Evolutionary conservation across 2,888 invertebrate species (phyloP), one percentile per base, ranked within the genome.

Genomic region (Chaetogeoica ovagalla): DNA sequence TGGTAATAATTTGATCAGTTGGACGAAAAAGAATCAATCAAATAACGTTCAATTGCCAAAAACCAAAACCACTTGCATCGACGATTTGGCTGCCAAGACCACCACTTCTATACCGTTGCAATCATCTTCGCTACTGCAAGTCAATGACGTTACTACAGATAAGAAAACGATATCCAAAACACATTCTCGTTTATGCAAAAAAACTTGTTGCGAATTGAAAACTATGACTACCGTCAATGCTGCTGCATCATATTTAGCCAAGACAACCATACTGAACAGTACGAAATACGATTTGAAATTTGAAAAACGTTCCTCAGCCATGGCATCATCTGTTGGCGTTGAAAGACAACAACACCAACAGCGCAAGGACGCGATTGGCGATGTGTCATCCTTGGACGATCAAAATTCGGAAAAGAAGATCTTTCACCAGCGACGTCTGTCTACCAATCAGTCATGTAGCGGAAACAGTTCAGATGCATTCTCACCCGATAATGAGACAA

Each of bases 401-500:
- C 59, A 55, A 19, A 74, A 48, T 23, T 70, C 81, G 2, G 81
- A 81, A 43, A 81, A 81, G 30, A 75, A 74, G 43, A 86, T 86
- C 83, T 86, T 85, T 83, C 86, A 87, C 65, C 89, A 88, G 83
- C 86, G 89, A 83, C 86, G 89, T 48, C 85, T 83, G 19, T 52
- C 84, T 83, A 23, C 83, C 82, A 85, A 7, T 84, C 86, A 39
- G 57, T 79, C 71, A 0, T 79, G 62, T 43, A 79, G 71, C 17
- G 79, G 79, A 55, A 79, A 88, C 21, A 82, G 81, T 59, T 72
- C 82, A 0, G 82, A 82, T 39, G 91, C 91, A 0, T 91, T 91
- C 85, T 91, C 91, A 0, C 90, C 90, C 0, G 90, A 90, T 83
- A 91, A 91, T 84, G 91, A 91, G 85, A 90, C 90, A 82, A 91